These are phyloP conservation scores for Micrasema minimum DNA, from an alignment of 1,140 invertebrate species.

Conservation along the genomic window DNA sequence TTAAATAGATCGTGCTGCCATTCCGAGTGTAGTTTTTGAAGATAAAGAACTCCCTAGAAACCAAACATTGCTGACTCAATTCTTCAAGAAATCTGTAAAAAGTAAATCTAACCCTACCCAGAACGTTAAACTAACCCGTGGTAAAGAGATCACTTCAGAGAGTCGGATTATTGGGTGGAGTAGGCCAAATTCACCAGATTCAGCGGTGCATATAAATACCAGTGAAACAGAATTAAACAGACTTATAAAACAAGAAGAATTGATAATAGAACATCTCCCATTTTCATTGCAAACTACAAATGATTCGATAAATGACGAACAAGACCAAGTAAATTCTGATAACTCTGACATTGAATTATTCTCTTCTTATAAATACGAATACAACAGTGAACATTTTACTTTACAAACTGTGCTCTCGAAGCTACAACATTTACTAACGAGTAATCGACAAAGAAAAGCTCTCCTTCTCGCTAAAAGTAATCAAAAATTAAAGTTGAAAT, in stretches of 20 bases:
- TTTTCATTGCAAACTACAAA: background rate
- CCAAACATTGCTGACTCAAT: constrained; percentile 33
- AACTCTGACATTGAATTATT: background rate
- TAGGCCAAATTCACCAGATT: background rate
- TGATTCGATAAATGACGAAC: constrained; percentile 1
- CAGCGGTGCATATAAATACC: background rate
- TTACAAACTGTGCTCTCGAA: constrained; percentile 18
- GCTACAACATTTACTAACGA: constrained; percentile 17
- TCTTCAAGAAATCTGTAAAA: constrained; percentile 12
- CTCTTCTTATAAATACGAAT: constrained; percentile 1
- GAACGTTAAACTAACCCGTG: too few relatives aligned
- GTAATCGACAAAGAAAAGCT: constrained; percentile 12
- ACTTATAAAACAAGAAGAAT: constrained; percentile 3
- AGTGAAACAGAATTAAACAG: background rate
- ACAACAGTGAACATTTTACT: constrained; percentile 8
- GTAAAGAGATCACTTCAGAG: too few relatives aligned
- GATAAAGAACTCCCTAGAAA: constrained; percentile 26
- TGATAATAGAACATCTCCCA: background rate
- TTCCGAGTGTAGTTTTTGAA: background rate
- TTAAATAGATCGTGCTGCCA: background rate
- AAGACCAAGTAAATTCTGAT: background rate
- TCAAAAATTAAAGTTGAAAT: constrained; percentile 30
- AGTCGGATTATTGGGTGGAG: too few relatives aligned
- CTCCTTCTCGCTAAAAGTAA: background rate
- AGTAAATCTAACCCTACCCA: background rate